These are phyloP conservation scores for Cnemophilus loriae DNA, from an alignment of 2,113 vertebrate species.

Conservation along the genomic window DNA sequence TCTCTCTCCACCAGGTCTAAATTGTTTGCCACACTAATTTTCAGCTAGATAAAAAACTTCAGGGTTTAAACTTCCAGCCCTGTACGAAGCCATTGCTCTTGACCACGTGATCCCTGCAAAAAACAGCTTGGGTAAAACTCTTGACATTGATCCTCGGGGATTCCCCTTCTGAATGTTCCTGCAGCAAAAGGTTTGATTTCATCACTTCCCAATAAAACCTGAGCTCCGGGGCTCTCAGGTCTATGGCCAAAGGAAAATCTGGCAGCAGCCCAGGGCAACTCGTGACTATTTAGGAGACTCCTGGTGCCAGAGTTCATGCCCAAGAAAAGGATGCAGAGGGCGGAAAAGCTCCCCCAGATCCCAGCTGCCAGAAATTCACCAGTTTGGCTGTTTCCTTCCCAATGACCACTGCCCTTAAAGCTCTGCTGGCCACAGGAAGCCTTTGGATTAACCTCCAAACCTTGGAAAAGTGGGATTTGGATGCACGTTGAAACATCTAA, in stretches of 20 bases:
- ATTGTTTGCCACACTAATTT: neutral
- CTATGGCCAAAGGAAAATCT: neutral
- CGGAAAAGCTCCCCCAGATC: neutral
- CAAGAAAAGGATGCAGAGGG: neutral
- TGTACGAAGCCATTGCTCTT: neutral
- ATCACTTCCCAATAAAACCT: neutral
- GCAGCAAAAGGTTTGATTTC: neutral
- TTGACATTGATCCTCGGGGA: neutral
- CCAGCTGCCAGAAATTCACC: neutral
- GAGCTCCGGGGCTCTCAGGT: neutral
- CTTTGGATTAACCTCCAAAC: neutral
- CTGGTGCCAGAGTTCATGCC: neutral
- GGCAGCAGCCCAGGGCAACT: slow-evolving; percentile 22
- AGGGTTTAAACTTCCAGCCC: neutral
- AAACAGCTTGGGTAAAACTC: neutral
- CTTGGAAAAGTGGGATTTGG: neutral
- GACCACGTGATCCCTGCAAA: neutral
- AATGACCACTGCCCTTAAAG: neutral
- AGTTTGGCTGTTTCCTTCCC: neutral
- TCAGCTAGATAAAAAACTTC: neutral
- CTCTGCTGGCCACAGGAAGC: neutral
- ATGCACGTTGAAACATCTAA: neutral
- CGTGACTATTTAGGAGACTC: neutral
- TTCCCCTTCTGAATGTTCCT: slow-evolving; percentile 4
- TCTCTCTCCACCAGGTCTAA: neutral